These are phyloP conservation scores for Nematolebias whitei DNA, from an alignment of 2,113 vertebrate species.

Conservation along the genomic window DNA sequence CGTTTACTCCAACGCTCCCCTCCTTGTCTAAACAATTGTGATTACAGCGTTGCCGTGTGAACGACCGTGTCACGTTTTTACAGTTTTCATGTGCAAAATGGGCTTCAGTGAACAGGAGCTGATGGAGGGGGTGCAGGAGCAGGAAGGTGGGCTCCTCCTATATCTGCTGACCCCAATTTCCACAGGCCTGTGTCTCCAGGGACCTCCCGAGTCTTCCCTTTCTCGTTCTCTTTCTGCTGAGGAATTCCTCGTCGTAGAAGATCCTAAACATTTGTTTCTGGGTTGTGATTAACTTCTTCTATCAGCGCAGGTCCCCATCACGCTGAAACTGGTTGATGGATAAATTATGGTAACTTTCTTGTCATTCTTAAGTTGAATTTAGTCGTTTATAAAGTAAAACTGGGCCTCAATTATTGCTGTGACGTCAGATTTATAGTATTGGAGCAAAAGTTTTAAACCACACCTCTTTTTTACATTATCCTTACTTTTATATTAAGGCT, in stretches of 20 bases:
- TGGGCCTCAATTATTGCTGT: neutral
- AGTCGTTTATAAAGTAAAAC: neutral
- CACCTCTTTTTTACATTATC: no score
- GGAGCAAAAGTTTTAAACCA: no score
- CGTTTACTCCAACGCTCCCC: no score
- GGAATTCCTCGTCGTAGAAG: conserved; percentile 64
- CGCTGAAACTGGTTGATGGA: conserved; percentile 28
- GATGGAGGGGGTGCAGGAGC: conserved; percentile 37
- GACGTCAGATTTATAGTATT: neutral
- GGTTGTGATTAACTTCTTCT: conserved; percentile 61
- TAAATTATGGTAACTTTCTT: conserved; percentile 23
- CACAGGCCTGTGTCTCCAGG: conserved; percentile 55
- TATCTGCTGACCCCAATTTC: conserved; percentile 73
- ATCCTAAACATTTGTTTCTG: conserved; percentile 58
- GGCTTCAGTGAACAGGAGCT: conserved; percentile 3
- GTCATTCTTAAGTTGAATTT: conserved; percentile 12
- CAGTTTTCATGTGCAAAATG: no score
- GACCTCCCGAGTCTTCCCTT: conserved; percentile 72
- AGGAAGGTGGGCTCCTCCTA: conserved; percentile 47
- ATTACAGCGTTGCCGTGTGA: no score
- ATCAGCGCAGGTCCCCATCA: conserved; percentile 27
- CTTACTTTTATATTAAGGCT: no score
- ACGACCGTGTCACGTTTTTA: no score
- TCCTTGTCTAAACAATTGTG: no score
- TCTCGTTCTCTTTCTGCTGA: conserved; percentile 70